A percentile compares a stretch with the other conserved stretches of the same genome.
Evolutionary conservation across 1,140 invertebrate species (phyloP).

Genomic region (Leptinotarsa texana): DNA sequence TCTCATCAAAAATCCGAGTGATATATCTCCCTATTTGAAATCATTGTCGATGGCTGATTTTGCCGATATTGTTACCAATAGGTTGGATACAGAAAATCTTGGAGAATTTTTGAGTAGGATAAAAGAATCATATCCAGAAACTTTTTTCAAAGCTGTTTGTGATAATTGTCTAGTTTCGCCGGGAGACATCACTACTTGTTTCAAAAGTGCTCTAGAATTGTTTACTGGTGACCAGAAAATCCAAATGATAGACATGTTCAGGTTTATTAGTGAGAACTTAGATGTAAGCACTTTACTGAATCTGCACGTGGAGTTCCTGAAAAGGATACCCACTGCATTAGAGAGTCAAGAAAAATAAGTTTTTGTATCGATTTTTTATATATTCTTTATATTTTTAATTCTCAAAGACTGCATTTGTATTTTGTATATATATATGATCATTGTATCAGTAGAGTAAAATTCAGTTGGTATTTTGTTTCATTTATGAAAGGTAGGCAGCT

Average conservation of each 20-base stretch:
- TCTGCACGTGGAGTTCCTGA: slow-evolving; percentile 17
- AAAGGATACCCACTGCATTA: neutral
- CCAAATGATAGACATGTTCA: slow-evolving; percentile 28
- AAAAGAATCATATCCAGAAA: slow-evolving; percentile 23
- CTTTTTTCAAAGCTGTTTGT: slow-evolving; percentile 13
- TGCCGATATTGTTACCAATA: slow-evolving; percentile 26
- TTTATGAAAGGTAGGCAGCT: too few relatives aligned
- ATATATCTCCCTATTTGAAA: slow-evolving; percentile 26
- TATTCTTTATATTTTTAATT: neutral
- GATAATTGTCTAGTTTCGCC: neutral
- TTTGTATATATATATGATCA: neutral
- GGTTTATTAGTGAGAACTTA: slow-evolving; percentile 26
- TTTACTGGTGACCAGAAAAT: slow-evolving; percentile 10
- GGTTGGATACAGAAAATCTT: slow-evolving; percentile 24
- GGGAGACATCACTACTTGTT: slow-evolving; percentile 6
- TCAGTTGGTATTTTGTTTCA: neutral
- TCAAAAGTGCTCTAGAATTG: neutral
- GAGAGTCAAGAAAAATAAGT: neutral
- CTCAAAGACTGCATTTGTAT: neutral
- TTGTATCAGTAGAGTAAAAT: neutral
- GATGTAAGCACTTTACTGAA: slow-evolving; percentile 10
- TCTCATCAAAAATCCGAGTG: slow-evolving; percentile 29
- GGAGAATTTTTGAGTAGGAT: slow-evolving; percentile 32
- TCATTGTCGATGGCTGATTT: slow-evolving; percentile 30
- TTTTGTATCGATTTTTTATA: neutral